phyloP scores from a whole-genome alignment of 2,888 invertebrate genomes.

The Ophion slaviceki region DNA sequence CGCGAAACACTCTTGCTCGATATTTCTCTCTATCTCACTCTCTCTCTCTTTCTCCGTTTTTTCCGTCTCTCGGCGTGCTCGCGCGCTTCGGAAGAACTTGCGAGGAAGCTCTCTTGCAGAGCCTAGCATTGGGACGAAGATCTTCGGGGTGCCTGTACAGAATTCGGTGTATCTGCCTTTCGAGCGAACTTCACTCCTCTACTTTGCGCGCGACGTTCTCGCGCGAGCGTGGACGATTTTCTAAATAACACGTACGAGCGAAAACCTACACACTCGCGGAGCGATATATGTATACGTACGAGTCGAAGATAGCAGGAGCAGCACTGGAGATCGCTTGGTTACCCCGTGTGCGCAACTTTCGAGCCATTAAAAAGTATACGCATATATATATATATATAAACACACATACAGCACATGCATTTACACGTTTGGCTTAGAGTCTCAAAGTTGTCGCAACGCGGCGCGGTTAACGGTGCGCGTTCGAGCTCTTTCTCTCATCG shows the following conservation, averaged over 20 bases:
- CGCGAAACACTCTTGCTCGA: conserved; percentile 50
- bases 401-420: neutral
- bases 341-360: conserved; percentile 27
- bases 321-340: conserved; percentile 21
- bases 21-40: conserved; percentile 33
- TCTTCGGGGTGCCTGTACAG: conserved; percentile 48
- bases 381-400: neutral
- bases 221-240: conserved; percentile 44
- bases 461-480: conserved; percentile 55
- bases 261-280: conserved; percentile 14
- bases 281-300: conserved; percentile 6
- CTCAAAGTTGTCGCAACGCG: conserved; percentile 40
- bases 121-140: conserved; percentile 47
- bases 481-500: conserved; percentile 19
- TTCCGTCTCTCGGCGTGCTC: conserved; percentile 27
- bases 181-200: conserved; percentile 41
- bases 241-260: conserved; percentile 50
- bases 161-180: conserved; percentile 39
- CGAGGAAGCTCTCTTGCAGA: conserved; percentile 47
- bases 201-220: conserved; percentile 17
- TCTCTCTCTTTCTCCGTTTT: conserved; percentile 22
- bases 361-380: conserved; percentile 6
- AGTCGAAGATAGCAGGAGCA: conserved; percentile 11
- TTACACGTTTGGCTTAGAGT: neutral
- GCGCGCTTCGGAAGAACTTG: conserved; percentile 54